Base-by-base conservation (phyloP, 2,797 vertebrate species). In the Microctenopoma steveboyesi region DNA sequence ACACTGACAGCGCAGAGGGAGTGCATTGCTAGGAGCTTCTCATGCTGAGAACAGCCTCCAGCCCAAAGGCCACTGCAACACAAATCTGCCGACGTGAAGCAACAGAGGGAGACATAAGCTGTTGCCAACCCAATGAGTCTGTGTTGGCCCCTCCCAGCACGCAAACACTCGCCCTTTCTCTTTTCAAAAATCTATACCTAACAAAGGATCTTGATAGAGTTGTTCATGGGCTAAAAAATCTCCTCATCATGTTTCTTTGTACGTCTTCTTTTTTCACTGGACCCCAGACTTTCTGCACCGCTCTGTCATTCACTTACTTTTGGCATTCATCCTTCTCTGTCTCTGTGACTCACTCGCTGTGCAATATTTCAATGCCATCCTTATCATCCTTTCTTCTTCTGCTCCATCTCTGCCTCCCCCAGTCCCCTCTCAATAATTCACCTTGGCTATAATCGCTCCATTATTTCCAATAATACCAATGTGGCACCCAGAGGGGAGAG, bases 1-100 rank as follows among this genome's bases (percentile, higher is more conserved):
- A 78, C 13, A 63, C 86, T 82, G 87, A 76, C 58, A 70, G 76
- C 70, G 7, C 86, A 76, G 73, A 71, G 81, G 88, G 86, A 84
- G 75, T 8, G 42, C 71, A 81, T 76, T 85, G 79, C 86, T 82
- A 8, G 77, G 76, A 87, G 87, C 53, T 81, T 62, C 49, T 88
- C 89, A 83, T 59, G 85, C 85, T 91, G 89, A 61, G 87, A 87
- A 75, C 71, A 85, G 88, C 84, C 85, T 84, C 73, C 53, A 84
- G 64, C 78, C 83, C 78, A 91, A 91, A 89, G 86, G 88, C 87
- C 89, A 90, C 62, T 58, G 84, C 71, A 79, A 69, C 83, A 73
- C 40, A 71, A 79, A 81, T 81, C 76, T 69, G 72, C 63, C 57
- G 47, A 74, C 64, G 68, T 2, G 65, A 64, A 59, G 72, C 61